phyloP scores from a whole-genome alignment of 2,113 vertebrate genomes.

The Antigone vipio region DNA sequence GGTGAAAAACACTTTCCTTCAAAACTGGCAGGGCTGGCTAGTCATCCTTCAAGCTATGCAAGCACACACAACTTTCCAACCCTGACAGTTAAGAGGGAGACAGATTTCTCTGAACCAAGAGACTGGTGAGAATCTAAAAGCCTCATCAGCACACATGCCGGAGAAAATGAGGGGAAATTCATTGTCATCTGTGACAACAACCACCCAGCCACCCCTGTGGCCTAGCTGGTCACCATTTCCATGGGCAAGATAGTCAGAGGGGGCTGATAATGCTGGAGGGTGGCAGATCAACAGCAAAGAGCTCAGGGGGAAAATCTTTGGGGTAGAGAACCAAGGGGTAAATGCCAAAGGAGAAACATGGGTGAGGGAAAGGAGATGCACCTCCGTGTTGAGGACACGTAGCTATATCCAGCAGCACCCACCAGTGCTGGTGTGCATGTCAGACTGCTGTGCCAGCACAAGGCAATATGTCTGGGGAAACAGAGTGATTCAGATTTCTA shows the following conservation, averaged over 20 bases:
- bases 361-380: background rate
- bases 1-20: background rate
- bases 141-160: no score
- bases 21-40: background rate
- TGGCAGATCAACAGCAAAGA: background rate
- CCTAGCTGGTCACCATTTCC: background rate
- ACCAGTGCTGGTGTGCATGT: background rate
- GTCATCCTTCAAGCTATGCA: background rate
- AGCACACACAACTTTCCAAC: background rate
- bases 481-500: background rate
- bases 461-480: background rate
- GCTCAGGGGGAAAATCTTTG: background rate
- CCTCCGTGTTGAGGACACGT: fast-evolving
- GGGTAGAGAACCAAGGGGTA: background rate
- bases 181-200: background rate
- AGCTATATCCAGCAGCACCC: background rate
- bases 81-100: background rate
- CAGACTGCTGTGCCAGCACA: background rate
- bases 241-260: background rate
- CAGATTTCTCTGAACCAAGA: background rate
- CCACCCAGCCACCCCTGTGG: background rate
- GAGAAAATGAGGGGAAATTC: background rate
- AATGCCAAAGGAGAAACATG: background rate
- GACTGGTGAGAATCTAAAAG: background rate
- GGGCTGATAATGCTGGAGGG: background rate